Evolutionary conservation across 2,113 vertebrate species (phyloP), one percentile per base, ranked within the genome.

Genomic region (Turnix velox): DNA sequence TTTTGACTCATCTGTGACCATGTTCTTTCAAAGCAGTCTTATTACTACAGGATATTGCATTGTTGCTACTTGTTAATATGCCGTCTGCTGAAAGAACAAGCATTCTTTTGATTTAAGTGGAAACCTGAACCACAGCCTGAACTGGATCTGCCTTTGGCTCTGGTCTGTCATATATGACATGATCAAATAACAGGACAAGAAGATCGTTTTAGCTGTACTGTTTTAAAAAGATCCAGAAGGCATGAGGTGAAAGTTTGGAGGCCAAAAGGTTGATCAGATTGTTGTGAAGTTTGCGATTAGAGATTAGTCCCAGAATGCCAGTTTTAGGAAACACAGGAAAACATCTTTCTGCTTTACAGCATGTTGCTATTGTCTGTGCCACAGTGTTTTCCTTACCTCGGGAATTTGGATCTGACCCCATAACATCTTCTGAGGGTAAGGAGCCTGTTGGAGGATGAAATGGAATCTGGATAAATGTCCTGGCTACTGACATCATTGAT

Each of bases 61-160:
- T 91, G 30, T 82, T 92, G 51, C 84, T 88, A 68, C 54, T 87
- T 93, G 49, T 75, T 87, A 92, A 84, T 69, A 24, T 87, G 92
- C 57, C 83, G 2, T 65, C 87, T 84, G 49, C 51, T 84, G 57
- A 89, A 93, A 79, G 68, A 54, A 79, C 48, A 78, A 72, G 52
- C 20, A 65, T 52, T 87, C 57, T 68, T 88, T 93, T 86, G 65
- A 68, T 84, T 88, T 87, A 81, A 92, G 84, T 31, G 42, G 71
- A 87, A 76, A 82, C 42, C 58, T 79, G 71, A 93, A 92, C 76
- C 65, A 55, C 55, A 88, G 43, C 24, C 43, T 77, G 68, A 83
- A 39, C 57, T 81, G 48, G 61, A 88, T 94, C 68, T 93, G 61
- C 39, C 52, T 93, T 74, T 96, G 88, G 77, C 91, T 89, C 39